Conservation (phyloP, 2,888 invertebrate species). For the Pristionchus exspectatus region DNA sequence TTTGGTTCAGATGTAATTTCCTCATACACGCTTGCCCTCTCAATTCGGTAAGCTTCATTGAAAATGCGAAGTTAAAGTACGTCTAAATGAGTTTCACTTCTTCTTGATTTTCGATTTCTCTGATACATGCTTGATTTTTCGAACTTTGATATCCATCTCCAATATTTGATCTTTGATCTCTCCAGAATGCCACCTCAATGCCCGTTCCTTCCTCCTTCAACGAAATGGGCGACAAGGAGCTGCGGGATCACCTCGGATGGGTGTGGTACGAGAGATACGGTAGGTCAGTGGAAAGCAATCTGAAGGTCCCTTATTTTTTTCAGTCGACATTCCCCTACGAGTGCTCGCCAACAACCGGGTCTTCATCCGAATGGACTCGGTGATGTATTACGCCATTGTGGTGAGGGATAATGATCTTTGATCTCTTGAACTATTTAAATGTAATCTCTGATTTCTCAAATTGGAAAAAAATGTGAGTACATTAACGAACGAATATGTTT, state of each 20-base stretch:
- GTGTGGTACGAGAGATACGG: constrained; percentile 88
- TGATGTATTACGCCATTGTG: constrained; percentile 92
- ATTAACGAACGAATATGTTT: too few species aligned
- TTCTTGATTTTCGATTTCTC: too few species aligned
- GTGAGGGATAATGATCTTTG: constrained; percentile 76
- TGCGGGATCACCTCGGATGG: constrained; percentile 94
- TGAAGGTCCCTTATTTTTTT: background rate
- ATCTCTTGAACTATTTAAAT: background rate
- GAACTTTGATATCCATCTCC: too few species aligned
- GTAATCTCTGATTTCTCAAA: too few species aligned
- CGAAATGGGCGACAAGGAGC: constrained; percentile 88
- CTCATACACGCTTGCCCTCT: background rate
- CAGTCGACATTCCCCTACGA: constrained; percentile 47
- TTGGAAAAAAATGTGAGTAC: too few species aligned
- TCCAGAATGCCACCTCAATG: constrained; percentile 83
- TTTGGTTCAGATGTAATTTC: too few species aligned
- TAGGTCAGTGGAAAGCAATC: background rate
- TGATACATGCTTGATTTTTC: too few species aligned
- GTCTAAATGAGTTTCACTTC: too few species aligned
- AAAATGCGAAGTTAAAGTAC: too few species aligned
- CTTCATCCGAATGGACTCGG: constrained; percentile 93
- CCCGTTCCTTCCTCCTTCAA: constrained; percentile 97
- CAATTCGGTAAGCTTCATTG: too few species aligned
- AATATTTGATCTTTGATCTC: constrained; percentile 31
- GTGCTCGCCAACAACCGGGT: constrained; percentile 22